Percentiles rank a stretch among this genome's conserved stretches.
These are phyloP conservation scores for Dryobates pubescens DNA, from an alignment of 2,797 vertebrate species.

Conservation along the genomic window DNA sequence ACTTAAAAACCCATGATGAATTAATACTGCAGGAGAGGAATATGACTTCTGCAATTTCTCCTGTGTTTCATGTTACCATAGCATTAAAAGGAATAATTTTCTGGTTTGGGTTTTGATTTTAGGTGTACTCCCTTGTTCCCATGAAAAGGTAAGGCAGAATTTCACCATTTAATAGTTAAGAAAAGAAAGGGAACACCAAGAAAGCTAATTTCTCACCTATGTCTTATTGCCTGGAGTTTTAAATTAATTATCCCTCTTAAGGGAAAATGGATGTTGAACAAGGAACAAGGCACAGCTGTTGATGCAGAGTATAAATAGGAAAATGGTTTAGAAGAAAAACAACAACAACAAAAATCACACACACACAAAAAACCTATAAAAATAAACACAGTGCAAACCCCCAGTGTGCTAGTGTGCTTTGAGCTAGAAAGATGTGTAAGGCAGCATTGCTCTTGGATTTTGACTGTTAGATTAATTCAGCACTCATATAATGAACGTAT, in stretches of 20 bases:
- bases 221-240: conserved; percentile 55
- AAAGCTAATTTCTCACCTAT: conserved; percentile 38
- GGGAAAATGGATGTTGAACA: conserved; percentile 45
- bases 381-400: no score
- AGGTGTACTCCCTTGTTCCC: background rate
- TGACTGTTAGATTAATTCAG: background rate
- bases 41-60: background rate
- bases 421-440: background rate
- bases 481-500: background rate
- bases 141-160: background rate
- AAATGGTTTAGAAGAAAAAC: background rate
- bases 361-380: no score
- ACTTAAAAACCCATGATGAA: background rate
- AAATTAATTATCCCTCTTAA: conserved; percentile 69
- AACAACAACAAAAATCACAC: no score
- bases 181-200: conserved; percentile 38
- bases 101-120: background rate
- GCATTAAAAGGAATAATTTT: background rate
- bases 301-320: conserved; percentile 40
- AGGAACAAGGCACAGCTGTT: conserved; percentile 53
- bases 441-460: background rate
- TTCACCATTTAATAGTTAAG: conserved; percentile 19
- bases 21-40: background rate
- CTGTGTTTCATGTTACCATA: background rate
- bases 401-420: background rate